phyloP scores from a whole-genome alignment of 2,113 vertebrate genomes.

The Murina feae region DNA sequence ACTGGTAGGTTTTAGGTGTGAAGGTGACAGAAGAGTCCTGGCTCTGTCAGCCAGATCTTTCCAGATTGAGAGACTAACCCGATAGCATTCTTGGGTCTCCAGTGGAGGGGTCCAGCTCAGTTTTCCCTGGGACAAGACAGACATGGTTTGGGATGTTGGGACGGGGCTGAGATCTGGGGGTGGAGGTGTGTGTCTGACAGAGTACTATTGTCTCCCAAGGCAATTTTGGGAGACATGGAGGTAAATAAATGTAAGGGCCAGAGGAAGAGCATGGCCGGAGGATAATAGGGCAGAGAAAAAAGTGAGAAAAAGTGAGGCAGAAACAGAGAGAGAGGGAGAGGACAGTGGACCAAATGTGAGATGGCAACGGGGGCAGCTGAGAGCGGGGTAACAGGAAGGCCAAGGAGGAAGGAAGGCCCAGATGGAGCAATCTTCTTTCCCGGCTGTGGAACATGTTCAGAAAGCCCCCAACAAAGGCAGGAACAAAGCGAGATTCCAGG shows the following conservation, averaged over 20 bases:
- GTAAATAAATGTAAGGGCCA: background rate
- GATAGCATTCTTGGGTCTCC: background rate
- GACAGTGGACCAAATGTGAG: background rate
- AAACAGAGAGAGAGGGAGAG: background rate
- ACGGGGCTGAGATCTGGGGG: background rate
- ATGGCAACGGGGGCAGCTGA: background rate
- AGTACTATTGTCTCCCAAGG: background rate
- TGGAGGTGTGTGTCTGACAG: background rate
- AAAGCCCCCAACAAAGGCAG: background rate
- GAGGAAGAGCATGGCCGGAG: background rate
- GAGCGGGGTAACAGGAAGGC: constrained; percentile 48
- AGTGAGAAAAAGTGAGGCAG: background rate
- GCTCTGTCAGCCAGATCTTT: background rate
- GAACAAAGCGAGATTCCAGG: background rate
- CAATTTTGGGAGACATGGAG: background rate
- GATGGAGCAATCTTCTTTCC: constrained; percentile 30
- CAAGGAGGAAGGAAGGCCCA: constrained; percentile 46
- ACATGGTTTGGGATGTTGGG: background rate
- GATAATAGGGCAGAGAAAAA: background rate
- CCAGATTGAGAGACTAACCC: background rate
- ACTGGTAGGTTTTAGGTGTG: background rate
- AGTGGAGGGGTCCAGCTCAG: background rate
- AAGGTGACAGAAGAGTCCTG: background rate
- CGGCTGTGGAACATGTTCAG: background rate
- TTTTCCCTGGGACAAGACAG: background rate